These are phyloP conservation scores for Phoenoteleia sp. DNA, from an alignment of 2,888 invertebrate species.

Conservation along the genomic window DNA sequence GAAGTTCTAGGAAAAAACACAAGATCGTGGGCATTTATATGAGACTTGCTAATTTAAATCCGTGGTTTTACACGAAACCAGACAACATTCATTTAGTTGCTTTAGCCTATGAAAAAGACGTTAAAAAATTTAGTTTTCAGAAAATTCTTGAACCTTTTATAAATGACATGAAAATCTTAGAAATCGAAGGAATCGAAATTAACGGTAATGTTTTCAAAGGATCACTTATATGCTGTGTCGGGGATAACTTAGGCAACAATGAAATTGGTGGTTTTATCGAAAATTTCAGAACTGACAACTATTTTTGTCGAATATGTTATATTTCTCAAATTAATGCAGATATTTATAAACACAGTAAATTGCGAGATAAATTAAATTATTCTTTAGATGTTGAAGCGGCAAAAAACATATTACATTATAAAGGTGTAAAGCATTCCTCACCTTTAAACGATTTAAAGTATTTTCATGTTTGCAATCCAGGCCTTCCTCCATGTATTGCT, in stretches of 20 bases:
- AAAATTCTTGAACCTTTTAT: slow-evolving; percentile 61
- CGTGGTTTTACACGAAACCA: slow-evolving; percentile 19
- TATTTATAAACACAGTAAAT: not conserved
- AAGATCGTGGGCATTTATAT: slow-evolving; percentile 20
- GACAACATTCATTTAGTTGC: too few species aligned
- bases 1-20: slow-evolving; percentile 16
- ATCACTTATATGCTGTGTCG: slow-evolving; percentile 24
- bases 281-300: slow-evolving; percentile 62
- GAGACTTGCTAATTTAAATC: slow-evolving; percentile 17
- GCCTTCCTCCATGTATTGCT: too few species aligned
- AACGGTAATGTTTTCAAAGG: slow-evolving; percentile 17
- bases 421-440: slow-evolving; percentile 77
- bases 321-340: not conserved
- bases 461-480: slow-evolving; percentile 75
- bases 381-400: slow-evolving; percentile 1
- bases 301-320: slow-evolving; percentile 46
- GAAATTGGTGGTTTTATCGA: slow-evolving; percentile 69
- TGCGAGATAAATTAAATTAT: slow-evolving; percentile 27
- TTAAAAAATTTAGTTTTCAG: slow-evolving; percentile 46
- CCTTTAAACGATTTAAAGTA: slow-evolving; percentile 75
- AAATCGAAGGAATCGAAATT: slow-evolving; percentile 52
- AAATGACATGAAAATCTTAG: slow-evolving; percentile 58
- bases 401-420: slow-evolving; percentile 15
- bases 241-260: slow-evolving; percentile 33
- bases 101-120: slow-evolving; percentile 40